phyloP scores from a whole-genome alignment of 2,113 vertebrate species.

The Zosterops borbonicus region DNA sequence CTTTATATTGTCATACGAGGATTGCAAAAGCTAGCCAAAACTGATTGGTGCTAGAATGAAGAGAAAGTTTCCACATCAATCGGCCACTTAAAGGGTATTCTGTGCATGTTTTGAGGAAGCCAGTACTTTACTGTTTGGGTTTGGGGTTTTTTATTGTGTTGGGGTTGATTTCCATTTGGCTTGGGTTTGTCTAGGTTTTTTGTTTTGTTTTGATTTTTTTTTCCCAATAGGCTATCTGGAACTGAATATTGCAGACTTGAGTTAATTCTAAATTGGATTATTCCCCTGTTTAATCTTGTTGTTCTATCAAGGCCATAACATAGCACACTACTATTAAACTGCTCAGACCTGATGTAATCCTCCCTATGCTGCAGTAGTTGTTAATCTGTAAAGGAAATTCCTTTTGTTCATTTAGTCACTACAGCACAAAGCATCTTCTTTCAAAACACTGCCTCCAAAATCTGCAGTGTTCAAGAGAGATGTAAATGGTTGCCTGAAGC shows the following conservation, averaged over 20 bases:
- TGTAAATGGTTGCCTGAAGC: slow-evolving; percentile 2
- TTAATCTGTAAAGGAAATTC: not conserved
- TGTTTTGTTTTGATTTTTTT: not conserved
- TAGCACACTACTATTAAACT: not conserved
- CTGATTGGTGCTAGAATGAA: not conserved
- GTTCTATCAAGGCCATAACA: not conserved
- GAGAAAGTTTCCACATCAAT: not conserved
- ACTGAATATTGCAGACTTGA: not conserved
- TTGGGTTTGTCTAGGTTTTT: not conserved
- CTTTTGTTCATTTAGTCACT: not conserved
- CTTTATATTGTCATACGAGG: not conserved
- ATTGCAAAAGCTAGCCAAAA: not conserved
- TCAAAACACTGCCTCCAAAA: not conserved
- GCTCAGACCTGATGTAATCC: not conserved
- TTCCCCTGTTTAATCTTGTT: not conserved
- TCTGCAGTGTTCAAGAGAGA: not conserved
- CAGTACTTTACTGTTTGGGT: not conserved
- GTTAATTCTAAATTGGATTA: not conserved
- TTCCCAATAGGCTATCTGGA: not conserved
- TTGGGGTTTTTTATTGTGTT: not conserved
- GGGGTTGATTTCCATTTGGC: not conserved
- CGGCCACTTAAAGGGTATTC: not conserved
- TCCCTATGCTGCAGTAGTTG: not conserved
- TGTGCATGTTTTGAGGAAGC: not conserved
- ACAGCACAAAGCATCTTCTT: not conserved